phyloP scores from a whole-genome alignment of 1,140 invertebrate genomes.

The Chironomus tepperi region DNA sequence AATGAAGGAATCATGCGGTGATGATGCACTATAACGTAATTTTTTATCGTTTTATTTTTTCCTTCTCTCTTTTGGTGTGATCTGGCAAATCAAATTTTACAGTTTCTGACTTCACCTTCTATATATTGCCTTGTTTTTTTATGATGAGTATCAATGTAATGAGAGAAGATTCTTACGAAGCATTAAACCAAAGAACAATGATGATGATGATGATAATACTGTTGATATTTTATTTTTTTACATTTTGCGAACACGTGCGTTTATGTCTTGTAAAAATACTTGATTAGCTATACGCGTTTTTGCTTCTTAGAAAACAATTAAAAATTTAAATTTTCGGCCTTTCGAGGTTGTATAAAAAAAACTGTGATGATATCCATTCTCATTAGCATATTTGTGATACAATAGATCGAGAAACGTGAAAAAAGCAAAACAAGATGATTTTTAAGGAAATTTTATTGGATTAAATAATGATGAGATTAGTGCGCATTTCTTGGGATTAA shows the following conservation, averaged over 20 bases:
- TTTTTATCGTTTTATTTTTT: not conserved
- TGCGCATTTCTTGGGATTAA: not conserved
- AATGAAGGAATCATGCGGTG: conserved; percentile 2
- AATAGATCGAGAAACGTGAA: too few species aligned
- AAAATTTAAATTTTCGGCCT: conserved; percentile 14
- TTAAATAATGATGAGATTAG: not conserved
- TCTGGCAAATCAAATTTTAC: not conserved
- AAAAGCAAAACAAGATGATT: too few species aligned
- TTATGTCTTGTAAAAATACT: not conserved
- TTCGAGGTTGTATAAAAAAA: not conserved
- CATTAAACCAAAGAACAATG: too few species aligned
- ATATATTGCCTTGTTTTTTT: not conserved
- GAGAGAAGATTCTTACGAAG: too few species aligned
- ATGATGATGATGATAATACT: too few species aligned
- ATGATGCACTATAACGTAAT: not conserved
- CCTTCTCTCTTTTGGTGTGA: not conserved
- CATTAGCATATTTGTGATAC: not conserved
- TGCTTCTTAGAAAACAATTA: conserved; percentile 1
- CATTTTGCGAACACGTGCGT: not conserved
- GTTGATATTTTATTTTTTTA: too few species aligned
- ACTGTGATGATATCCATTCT: not conserved
- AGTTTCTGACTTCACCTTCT: not conserved
- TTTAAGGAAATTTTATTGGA: too few species aligned
- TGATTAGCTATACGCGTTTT: not conserved
- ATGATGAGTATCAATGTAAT: not conserved